Evolutionary conservation across 2,888 invertebrate species (phyloP), one percentile per base, ranked within the genome.

Genomic region (Parnassius apollo): DNA sequence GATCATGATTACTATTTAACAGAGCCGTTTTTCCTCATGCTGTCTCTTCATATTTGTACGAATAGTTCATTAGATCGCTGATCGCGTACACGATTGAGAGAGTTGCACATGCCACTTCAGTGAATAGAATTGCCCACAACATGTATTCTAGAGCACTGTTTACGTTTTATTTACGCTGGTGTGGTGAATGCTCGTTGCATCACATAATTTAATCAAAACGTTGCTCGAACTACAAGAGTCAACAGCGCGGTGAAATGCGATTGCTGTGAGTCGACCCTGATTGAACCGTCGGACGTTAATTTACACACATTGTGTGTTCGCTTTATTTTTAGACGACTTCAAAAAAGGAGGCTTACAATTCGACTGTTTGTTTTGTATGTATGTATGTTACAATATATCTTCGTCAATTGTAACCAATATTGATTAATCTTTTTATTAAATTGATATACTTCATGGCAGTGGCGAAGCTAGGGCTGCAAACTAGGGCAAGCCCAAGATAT

Each of bases 221-320:
- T 25, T 35, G 51, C 50, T 18, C 22, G 50, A 45, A 55, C 4
- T 11, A 44, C 18, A 51, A 25, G 35, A 57, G 56, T 57, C 45
- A 35, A 42, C 42, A 49, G 51, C 61, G 66, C 64, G 65, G 65
- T 62, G 62, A 64, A 68, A 70, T 66, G 65, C 65, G 65, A 69
- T 67, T 68, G 68, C 57, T 49, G 64, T 42, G 67, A 69, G 70
- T 69, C 69, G 64, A 59, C 56, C 67, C 64, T 59, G 64, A 69
- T 65, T 68, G 67, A 56, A 62, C 50, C 50, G 55, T 51, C 42
- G 46, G 58, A 55, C 56, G 59, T 56, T 63, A 42, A 22, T 48
- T 50, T 49, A 49, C 49, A 49, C 49, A 11, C 50, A 58, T 12
- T 48, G 58, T 48, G 58, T 54, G 44, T 62, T 45, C 54, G 53